phyloP scores from a whole-genome alignment of 2,888 invertebrate genomes.

The Lampropteryx suffumata region DNA sequence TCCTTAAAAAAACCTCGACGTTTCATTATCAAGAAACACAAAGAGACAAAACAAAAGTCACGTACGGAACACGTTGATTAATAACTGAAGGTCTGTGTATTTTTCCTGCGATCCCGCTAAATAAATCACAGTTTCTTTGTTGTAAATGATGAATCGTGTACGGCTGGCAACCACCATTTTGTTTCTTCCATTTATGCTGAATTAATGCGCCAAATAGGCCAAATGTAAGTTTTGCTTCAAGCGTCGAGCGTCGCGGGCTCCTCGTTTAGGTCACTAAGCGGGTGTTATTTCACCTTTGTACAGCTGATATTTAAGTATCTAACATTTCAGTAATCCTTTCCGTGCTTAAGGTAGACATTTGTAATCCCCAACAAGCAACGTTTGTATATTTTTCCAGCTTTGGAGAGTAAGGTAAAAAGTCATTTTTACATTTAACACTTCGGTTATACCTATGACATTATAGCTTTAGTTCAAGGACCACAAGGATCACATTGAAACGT shows the following conservation, averaged over 20 bases:
- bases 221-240: constrained; percentile 18
- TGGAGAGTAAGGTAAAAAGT: too few relatives aligned
- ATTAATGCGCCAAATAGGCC: constrained; percentile 26
- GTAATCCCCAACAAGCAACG: too few relatives aligned
- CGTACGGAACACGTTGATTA: constrained; percentile 27
- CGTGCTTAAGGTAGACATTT: too few relatives aligned
- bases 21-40: constrained; percentile 10
- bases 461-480: too few relatives aligned
- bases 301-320: too few relatives aligned
- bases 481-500: too few relatives aligned
- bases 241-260: constrained; percentile 8
- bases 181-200: constrained; percentile 31
- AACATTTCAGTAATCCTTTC: too few relatives aligned
- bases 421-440: too few relatives aligned
- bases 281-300: not conserved
- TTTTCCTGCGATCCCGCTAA: constrained; percentile 27
- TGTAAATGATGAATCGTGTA: constrained; percentile 32
- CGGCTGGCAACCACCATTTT: constrained; percentile 21
- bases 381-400: too few relatives aligned
- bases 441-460: too few relatives aligned
- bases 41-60: constrained; percentile 18
- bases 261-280: constrained; percentile 13
- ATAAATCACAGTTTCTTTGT: constrained; percentile 29
- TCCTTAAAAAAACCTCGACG: not conserved
- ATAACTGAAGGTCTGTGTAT: constrained; percentile 25